These are phyloP conservation scores for Drosophila kanekoi DNA, from an alignment of 2,888 invertebrate species.

Conservation along the genomic window DNA sequence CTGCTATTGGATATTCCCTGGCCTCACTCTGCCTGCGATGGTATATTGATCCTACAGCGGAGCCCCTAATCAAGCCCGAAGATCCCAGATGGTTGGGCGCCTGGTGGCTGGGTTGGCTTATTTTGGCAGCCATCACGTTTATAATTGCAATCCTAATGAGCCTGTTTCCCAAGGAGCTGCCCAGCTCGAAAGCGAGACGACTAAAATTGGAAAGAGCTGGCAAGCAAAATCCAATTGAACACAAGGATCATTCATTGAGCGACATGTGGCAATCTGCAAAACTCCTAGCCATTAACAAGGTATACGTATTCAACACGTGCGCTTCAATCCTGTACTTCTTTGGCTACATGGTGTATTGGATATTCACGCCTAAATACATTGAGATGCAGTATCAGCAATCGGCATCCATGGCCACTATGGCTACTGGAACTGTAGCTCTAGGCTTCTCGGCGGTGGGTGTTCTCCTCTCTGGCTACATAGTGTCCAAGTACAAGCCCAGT, in stretches of 20 bases:
- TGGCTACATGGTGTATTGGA: constrained; percentile 91
- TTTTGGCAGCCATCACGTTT: constrained; percentile 87
- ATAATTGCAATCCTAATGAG: constrained; percentile 87
- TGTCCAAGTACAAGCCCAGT: constrained; percentile 88
- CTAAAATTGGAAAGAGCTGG: constrained; percentile 61
- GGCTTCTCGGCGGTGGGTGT: constrained; percentile 89
- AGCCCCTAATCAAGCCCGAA: constrained; percentile 87
- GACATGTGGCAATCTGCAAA: constrained; percentile 88
- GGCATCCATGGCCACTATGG: constrained; percentile 89
- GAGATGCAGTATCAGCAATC: constrained; percentile 92
- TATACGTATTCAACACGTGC: constrained; percentile 89
- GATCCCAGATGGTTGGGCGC: constrained; percentile 93
- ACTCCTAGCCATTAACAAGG: constrained; percentile 88
- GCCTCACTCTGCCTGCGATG: constrained; percentile 88
- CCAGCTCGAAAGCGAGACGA: constrained; percentile 87
- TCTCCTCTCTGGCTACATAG: constrained; percentile 87
- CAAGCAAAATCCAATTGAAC: constrained; percentile 20
- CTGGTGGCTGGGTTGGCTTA: constrained; percentile 92
- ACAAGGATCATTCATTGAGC: constrained; percentile 81
- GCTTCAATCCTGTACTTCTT: constrained; percentile 90
- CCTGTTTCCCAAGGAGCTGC: constrained; percentile 89
- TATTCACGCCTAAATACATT: constrained; percentile 93
- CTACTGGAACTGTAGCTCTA: constrained; percentile 89
- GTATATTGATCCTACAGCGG: constrained; percentile 88
- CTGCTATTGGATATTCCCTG: constrained; percentile 88